Percentiles rank a stretch among this genome's conserved stretches.
Evolutionary conservation across 2,113 vertebrate species (phyloP).

Genomic region (Anser brachyrhynchus): DNA sequence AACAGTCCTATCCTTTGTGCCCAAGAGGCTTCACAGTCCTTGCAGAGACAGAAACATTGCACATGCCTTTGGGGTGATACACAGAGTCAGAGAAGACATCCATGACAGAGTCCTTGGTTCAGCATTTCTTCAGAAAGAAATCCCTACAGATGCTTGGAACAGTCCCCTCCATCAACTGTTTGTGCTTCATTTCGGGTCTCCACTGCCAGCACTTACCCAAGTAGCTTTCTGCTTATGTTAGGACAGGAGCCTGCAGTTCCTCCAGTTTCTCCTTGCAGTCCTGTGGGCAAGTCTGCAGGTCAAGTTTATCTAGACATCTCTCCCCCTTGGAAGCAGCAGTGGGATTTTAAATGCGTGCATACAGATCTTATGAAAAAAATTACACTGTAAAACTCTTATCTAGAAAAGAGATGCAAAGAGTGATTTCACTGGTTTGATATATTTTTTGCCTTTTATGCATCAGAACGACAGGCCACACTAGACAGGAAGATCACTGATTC

Average conservation of each 20-base stretch:
- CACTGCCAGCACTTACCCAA: neutral
- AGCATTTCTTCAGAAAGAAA: neutral
- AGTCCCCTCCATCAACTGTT: neutral
- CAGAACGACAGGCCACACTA: neutral
- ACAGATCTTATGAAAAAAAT: neutral
- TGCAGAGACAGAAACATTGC: neutral
- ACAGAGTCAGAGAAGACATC: neutral
- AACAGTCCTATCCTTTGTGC: neutral
- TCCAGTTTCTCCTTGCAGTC: neutral
- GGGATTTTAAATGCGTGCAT: neutral
- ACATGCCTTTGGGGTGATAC: neutral
- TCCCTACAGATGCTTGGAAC: neutral
- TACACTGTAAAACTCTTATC: neutral
- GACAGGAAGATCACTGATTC: neutral
- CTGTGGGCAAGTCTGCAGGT: neutral
- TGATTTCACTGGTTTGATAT: neutral
- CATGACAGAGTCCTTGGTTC: neutral
- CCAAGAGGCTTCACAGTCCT: neutral
- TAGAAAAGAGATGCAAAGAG: neutral
- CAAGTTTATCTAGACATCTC: neutral
- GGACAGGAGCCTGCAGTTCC: neutral
- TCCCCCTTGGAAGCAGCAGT: neutral
- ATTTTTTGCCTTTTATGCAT: neutral
- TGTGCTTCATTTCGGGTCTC: neutral
- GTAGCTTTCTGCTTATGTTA: neutral